phyloP scores from a whole-genome alignment of 92 coral and sea anemone genomes.

The Zoanthus solanderi region DNA sequence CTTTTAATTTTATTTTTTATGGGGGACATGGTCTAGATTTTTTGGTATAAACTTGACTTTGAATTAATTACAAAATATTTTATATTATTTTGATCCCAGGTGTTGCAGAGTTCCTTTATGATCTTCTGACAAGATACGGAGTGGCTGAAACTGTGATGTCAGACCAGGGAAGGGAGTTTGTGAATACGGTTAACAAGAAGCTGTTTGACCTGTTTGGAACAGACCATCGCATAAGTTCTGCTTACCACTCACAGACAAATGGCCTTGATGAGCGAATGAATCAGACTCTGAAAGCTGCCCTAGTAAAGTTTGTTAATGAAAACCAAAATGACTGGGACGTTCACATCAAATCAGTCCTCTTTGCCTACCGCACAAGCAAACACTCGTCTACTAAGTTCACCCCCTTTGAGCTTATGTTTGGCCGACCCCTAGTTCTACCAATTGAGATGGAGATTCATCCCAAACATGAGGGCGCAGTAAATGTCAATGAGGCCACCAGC shows the following conservation, averaged over 20 bases:
- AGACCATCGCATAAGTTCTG: conserved; percentile 58
- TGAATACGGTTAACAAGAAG: conserved; percentile 2
- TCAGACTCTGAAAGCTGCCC: conserved; percentile 65
- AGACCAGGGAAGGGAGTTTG: conserved; percentile 58
- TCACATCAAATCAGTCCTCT: conserved; percentile 67
- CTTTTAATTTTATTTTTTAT: conserved; percentile 19
- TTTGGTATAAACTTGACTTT: conserved; percentile 20
- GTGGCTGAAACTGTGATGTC: conserved; percentile 59
- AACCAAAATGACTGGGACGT: conserved; percentile 75
- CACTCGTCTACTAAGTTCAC: conserved; percentile 67
- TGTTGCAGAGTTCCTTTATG: conserved; percentile 30
- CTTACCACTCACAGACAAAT: conserved; percentile 70
- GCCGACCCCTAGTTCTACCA: conserved; percentile 63
- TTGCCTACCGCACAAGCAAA: conserved; percentile 62
- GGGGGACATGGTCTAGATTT: conserved; percentile 24
- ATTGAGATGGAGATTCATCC: conserved; percentile 53
- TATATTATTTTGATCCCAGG: conserved; percentile 14
- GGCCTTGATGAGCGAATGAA: conserved; percentile 69
- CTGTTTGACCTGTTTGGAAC: conserved; percentile 58
- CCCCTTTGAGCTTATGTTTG: conserved; percentile 71
- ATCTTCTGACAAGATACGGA: conserved; percentile 32
- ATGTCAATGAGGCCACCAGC: conserved; percentile 10
- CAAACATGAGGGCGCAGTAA: conserved; percentile 11
- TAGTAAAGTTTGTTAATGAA: conserved; percentile 64
- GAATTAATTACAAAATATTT: conserved; percentile 12